Evolutionary conservation across 2,113 vertebrate species (phyloP).

Genomic region (Promerops cafer): DNA sequence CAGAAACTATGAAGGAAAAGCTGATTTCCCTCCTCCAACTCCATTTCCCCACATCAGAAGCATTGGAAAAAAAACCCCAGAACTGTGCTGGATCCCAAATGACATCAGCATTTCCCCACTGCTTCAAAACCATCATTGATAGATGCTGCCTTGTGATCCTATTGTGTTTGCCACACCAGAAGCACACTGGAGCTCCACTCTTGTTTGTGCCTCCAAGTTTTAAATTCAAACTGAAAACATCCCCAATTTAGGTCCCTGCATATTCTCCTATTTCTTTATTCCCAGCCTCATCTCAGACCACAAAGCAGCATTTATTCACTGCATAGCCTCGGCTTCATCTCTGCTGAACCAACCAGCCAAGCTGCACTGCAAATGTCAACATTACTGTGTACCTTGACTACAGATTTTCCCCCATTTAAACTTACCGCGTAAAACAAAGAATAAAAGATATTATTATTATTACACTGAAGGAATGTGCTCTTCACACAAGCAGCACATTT

Average conservation of each 20-base stretch:
- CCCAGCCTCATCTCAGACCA: background rate
- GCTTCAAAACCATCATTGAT: rapidly evolving
- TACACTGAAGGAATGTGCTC: background rate
- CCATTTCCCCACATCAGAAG: background rate
- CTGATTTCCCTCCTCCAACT: background rate
- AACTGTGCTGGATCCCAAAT: background rate
- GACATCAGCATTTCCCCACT: background rate
- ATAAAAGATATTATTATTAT: background rate
- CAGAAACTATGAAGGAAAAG: background rate
- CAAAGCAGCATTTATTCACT: background rate
- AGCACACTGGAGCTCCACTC: rapidly evolving
- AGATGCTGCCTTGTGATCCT: background rate
- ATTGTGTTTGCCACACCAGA: rapidly evolving
- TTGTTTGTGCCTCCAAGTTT: background rate
- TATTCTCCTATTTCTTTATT: background rate
- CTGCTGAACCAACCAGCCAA: background rate
- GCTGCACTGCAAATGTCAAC: background rate
- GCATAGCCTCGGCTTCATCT: background rate
- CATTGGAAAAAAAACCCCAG: background rate
- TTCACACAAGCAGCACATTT: background rate
- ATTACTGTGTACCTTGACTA: background rate
- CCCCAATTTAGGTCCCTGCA: background rate
- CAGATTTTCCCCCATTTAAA: background rate
- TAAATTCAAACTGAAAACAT: background rate
- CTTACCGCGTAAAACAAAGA: background rate